Evolutionary conservation across 2,888 invertebrate genomes (phyloP), one percentile per base, ranked within the genome.

Genomic region (Diarsia rubi): DNA sequence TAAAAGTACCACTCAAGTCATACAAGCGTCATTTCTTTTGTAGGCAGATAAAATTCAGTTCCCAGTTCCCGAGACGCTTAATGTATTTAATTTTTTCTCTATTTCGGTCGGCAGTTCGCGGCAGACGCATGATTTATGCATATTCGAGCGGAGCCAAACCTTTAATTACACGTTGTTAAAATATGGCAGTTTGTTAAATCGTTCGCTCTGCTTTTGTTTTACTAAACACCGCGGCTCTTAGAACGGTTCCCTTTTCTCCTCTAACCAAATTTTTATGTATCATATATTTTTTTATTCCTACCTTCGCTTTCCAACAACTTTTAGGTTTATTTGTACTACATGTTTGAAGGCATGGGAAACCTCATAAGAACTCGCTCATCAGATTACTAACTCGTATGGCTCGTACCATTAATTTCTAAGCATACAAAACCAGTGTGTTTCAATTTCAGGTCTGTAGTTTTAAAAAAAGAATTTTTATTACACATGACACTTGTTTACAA

Each of bases 141-240:
- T 95, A 96, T 96, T 92, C 95, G 94, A 95, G 93, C 93, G 93
- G 93, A 92, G 93, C 95, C 95, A 94, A 95, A 96, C 96, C 96
- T 96, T 96, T 96, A 96, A 96, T 96, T 96, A 96, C 94, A 96
- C 92, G 96, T 96, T 96, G 96, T 96, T 96, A 96, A 96, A 96
- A 96, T 96, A 96, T 96, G 96, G 95, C 96, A 96, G 96, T 96
- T 96, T 95, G 96, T 96, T 96, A 96, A 95, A 96, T 95, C 93
- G 94, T 95, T 95, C 90, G 90, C 90, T 87, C 88, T 93, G 93
- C 95, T 96, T 96, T 96, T 96, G 96, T 96, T 96, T 96, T 93
- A 94, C 91, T 92, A 92, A 94, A 94, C 92, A 90, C 94, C 93
- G 93, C 94, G 91, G 60, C 94, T 93, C 93, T 93, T 91, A 92